Base-by-base conservation (phyloP, 2,888 invertebrate genomes). In the Limnephilus lunatus region DNA sequence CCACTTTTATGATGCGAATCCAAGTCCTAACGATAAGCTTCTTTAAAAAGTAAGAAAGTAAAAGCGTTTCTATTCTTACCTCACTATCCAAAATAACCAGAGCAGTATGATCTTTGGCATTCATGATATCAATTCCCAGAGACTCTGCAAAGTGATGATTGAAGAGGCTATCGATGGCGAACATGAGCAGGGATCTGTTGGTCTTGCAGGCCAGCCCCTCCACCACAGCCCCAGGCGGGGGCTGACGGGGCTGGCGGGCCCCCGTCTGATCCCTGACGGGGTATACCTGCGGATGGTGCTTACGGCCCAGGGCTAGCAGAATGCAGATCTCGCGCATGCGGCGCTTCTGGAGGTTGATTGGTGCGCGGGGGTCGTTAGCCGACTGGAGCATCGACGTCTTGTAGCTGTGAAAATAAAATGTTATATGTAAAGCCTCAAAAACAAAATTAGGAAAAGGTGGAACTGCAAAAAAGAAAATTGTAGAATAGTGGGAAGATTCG, bases 111-210 rank as follows among this genome's bases (percentile, higher is more conserved):
- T 97, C 97, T 92, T 95, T 96, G 92, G 95, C 96, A 83, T 95
- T 96, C 19, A 95, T 95, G 68, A 98, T 95, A 95, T 98, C 97
- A 35, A 98, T 96, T 3, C 98, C 98, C 9, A 98, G 96, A 39
- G 97, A 96, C 94, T 98, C 97, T 0, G 98, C 97, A 94, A 98
- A 98, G 94, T 97, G 97, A 94, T 97, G 97, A 94, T 98, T 97
- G 90, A 96, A 95, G 2, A 97, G 95, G 94, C 97, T 97, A 94
- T 98, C 98, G 94, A 98, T 96, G 0, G 98, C 97, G 80, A 98
- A 95, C 93, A 98, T 96, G 19, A 96, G 95, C 90, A 98, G 94
- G 25, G 97, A 97, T 94, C 95, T 95, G 94, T 98, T 98, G 5
- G 96, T 92, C 93, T 94, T 94, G 94, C 97, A 97, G 0, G 96